phyloP scores from a whole-genome alignment of 2,113 vertebrate species.

The Hucho hucho region DNA sequence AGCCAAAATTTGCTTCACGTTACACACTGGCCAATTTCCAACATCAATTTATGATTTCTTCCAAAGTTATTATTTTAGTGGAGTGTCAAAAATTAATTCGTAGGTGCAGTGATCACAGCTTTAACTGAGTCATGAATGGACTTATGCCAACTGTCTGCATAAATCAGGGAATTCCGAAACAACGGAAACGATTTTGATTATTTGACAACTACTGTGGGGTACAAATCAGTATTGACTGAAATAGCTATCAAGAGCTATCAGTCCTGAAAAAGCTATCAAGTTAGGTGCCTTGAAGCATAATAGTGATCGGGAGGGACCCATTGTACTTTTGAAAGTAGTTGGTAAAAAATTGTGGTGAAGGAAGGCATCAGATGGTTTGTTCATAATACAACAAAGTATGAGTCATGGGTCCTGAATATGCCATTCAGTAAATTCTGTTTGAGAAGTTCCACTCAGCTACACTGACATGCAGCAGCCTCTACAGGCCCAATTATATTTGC shows the following conservation, averaged over 20 bases:
- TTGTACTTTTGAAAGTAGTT: no score
- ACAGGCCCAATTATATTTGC: no score
- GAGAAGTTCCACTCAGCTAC: slow-evolving; percentile 19
- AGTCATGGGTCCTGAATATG: neutral
- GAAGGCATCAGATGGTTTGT: neutral
- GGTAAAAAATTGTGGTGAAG: no score
- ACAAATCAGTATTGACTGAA: neutral
- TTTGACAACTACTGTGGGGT: neutral
- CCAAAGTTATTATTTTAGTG: slow-evolving; percentile 8
- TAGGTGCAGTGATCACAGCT: slow-evolving; percentile 26
- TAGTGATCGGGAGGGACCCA: no score
- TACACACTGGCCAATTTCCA: slow-evolving; percentile 18
- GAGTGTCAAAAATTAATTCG: slow-evolving; percentile 18
- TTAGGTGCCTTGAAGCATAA: no score
- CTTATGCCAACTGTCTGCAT: slow-evolving; percentile 27
- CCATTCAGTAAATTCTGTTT: neutral
- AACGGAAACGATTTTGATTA: slow-evolving; percentile 23
- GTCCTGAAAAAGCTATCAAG: no score
- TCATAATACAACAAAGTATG: neutral
- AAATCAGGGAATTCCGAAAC: slow-evolving; percentile 31
- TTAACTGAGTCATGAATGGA: slow-evolving; percentile 34
- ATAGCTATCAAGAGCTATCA: neutral
- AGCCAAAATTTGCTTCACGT: slow-evolving; percentile 10
- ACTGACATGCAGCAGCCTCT: slow-evolving; percentile 1
- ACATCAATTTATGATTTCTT: slow-evolving; percentile 20